Evolutionary conservation across 2,888 invertebrate genomes (phyloP).

Genomic region (Cerceris ruficornis): DNA sequence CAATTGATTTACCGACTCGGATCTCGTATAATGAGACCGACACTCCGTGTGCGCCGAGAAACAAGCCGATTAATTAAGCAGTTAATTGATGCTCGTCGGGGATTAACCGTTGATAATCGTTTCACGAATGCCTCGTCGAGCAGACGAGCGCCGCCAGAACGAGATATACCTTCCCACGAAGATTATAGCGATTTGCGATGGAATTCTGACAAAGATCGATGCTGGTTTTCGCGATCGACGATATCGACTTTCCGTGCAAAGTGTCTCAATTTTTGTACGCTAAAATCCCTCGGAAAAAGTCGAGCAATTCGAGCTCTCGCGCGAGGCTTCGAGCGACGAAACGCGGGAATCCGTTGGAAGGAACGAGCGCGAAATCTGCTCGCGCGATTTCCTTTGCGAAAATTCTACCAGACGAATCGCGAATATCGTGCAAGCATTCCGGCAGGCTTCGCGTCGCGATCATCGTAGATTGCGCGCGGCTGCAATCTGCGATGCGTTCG

Average conservation of each 20-base stretch:
- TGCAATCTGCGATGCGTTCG: neutral
- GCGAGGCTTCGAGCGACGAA: neutral
- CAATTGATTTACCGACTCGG: conserved; percentile 40
- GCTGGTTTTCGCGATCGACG: too few relatives aligned
- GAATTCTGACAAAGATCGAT: too few relatives aligned
- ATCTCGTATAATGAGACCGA: conserved; percentile 39
- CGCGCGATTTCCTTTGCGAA: neutral
- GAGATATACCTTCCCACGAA: neutral
- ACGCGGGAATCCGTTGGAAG: neutral
- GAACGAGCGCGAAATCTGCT: neutral
- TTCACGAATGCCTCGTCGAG: neutral
- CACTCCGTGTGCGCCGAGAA: conserved; percentile 5
- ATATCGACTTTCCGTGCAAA: too few relatives aligned
- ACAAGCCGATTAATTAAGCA: conserved; percentile 43
- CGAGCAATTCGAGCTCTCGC: too few relatives aligned
- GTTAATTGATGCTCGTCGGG: conserved; percentile 18
- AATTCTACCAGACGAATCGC: neutral
- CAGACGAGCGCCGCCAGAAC: neutral
- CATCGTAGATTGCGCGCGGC: neutral
- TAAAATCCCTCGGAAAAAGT: too few relatives aligned
- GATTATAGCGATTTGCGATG: neutral
- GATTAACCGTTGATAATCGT: neutral
- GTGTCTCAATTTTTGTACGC: too few relatives aligned
- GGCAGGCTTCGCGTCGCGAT: neutral
- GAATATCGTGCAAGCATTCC: conserved; percentile 6